A percentile compares a stretch with the other conserved stretches of the same genome.
Conservation (phyloP, 2,888 invertebrate genomes). For the Nymphalis polychloros region DNA sequence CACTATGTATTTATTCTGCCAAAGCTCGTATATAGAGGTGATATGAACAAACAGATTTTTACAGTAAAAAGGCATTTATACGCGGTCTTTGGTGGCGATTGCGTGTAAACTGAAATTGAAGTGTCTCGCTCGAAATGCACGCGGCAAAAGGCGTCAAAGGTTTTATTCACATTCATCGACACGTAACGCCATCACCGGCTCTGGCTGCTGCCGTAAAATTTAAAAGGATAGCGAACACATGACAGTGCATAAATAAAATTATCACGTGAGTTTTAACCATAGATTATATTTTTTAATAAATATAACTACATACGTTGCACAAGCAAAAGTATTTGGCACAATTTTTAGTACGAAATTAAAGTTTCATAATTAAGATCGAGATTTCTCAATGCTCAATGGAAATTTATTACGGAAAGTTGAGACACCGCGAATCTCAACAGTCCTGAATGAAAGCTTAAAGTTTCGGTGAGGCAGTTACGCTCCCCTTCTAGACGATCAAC, state of each 20-base stretch:
- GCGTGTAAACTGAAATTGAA: slow-evolving; percentile 69
- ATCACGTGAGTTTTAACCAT: slow-evolving; percentile 1
- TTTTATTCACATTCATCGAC: slow-evolving; percentile 71
- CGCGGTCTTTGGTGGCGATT: slow-evolving; percentile 46
- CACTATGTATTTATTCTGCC: neutral
- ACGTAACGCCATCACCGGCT: slow-evolving; percentile 59
- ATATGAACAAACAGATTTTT: slow-evolving; percentile 27
- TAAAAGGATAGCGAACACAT: slow-evolving; percentile 48
- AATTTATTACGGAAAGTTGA: slow-evolving; percentile 77
- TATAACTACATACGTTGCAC: neutral
- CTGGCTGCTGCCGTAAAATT: slow-evolving; percentile 47
- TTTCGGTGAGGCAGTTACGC: slow-evolving; percentile 80
- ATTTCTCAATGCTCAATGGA: slow-evolving; percentile 64
- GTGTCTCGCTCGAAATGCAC: slow-evolving; percentile 64
- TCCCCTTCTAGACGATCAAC: slow-evolving; percentile 79
- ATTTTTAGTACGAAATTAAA: slow-evolving; percentile 31
- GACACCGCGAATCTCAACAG: slow-evolving; percentile 73
- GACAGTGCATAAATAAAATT: slow-evolving; percentile 30
- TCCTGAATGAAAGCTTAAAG: slow-evolving; percentile 80
- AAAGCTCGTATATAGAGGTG: neutral
- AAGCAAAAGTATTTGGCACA: slow-evolving; percentile 20
- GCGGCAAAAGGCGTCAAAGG: slow-evolving; percentile 75
- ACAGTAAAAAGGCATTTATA: slow-evolving; percentile 40
- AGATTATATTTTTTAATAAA: neutral
- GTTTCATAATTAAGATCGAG: slow-evolving; percentile 53